These are phyloP conservation scores for Eurystomus gularis DNA, from an alignment of 2,113 vertebrate species.

Conservation along the genomic window DNA sequence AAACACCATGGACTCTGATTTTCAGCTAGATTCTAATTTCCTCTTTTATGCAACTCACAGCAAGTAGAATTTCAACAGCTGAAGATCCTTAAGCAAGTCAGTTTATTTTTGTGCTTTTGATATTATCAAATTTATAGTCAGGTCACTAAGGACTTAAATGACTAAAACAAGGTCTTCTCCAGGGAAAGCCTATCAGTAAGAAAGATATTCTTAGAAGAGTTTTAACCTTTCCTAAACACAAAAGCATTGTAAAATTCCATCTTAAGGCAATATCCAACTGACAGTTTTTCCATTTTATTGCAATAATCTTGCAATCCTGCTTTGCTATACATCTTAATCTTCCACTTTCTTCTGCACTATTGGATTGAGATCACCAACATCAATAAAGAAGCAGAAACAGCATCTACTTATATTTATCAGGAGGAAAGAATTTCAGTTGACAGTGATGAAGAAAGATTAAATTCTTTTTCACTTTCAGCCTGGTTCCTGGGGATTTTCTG, in stretches of 20 bases:
- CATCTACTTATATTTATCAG: conserved; percentile 57
- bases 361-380: conserved; percentile 42
- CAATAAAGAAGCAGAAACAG: conserved; percentile 47
- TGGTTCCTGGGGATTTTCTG: conserved; percentile 35
- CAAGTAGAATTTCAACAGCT: conserved; percentile 53
- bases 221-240: conserved; percentile 42
- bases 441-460: conserved; percentile 63
- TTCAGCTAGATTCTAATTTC: conserved; percentile 57
- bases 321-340: conserved; percentile 61
- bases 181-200: conserved; percentile 13
- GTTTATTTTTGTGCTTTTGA: conserved; percentile 62
- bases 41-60: conserved; percentile 62
- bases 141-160: conserved; percentile 55
- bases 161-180: conserved; percentile 52
- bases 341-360: conserved; percentile 17
- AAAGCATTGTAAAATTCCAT: conserved; percentile 34
- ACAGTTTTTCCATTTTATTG: conserved; percentile 43
- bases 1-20: conserved; percentile 44
- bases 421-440: conserved; percentile 33
- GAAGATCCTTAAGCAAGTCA: conserved; percentile 24
- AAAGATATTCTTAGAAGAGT: conserved; percentile 51
- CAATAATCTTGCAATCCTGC: conserved; percentile 47
- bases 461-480: conserved; percentile 26
- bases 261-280: conserved; percentile 37
- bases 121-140: conserved; percentile 50